Percentiles rank a stretch among this genome's conserved stretches.
These are phyloP conservation scores for Lagria hirta DNA, from an alignment of 2,888 invertebrate species.

Conservation along the genomic window DNA sequence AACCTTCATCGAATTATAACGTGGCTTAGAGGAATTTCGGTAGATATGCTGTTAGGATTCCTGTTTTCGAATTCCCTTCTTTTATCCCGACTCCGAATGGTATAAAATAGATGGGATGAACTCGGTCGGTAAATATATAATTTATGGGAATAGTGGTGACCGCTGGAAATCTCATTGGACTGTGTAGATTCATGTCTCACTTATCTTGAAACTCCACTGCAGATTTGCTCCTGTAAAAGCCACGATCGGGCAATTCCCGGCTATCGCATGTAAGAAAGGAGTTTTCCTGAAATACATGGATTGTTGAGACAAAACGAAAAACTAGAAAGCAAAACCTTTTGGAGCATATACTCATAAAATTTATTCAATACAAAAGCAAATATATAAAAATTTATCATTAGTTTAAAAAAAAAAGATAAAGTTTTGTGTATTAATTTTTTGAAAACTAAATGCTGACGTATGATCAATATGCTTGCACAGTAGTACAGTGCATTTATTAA, in stretches of 20 bases:
- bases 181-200: conserved; percentile 46
- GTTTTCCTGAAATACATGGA: too few species aligned
- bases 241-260: conserved; percentile 14
- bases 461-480: too few species aligned
- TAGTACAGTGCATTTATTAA: too few species aligned
- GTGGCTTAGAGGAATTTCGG: conserved; percentile 20
- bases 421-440: too few species aligned
- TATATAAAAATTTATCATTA: too few species aligned
- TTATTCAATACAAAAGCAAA: too few species aligned
- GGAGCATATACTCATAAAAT: too few species aligned
- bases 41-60: conserved; percentile 18
- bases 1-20: conserved; percentile 18
- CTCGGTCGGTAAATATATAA: conserved; percentile 50
- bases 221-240: conserved; percentile 32
- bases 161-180: conserved; percentile 47
- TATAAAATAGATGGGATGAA: conserved; percentile 47
- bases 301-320: too few species aligned
- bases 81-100: conserved; percentile 27
- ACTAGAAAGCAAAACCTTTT: too few species aligned
- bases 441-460: too few species aligned
- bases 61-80: conserved; percentile 32
- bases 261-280: too few species aligned
- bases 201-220: conserved; percentile 40
- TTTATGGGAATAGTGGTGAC: conserved; percentile 46
- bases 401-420: too few species aligned